Base-by-base conservation (phyloP, 1,140 invertebrate species). In the Zaprionus gabonicus region DNA sequence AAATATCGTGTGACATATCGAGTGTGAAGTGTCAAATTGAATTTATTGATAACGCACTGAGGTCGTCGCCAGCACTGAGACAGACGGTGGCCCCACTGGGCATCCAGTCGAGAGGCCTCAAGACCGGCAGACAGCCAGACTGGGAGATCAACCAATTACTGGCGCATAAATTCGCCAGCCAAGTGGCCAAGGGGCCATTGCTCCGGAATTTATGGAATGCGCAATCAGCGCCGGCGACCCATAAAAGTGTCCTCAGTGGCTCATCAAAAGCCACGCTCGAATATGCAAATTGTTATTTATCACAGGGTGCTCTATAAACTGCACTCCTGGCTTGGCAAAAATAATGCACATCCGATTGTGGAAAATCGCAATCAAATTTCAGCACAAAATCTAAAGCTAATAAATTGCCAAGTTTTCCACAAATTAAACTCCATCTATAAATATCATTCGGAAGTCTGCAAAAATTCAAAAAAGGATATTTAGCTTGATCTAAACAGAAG, bases 1-100 rank as follows among this genome's bases (percentile, higher is more conserved):
- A 67, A 87, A 80, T 92, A 92, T 92, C 91, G 82, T 85, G 84
- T 92, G 91, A 92, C 91, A 92, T 92, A 92, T 92, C 91, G 82
- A 91, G 91, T 92, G 91, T 92, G 91, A 92, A 92, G 81, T 92
- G 91, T 92, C 91, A 92, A 91, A 91, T 92, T 92, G 82, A 92
- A 92, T 92, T 92, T 92, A 92, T 92, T 92, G 91, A 92, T 92
- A 92, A 92, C 82, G 76, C 71, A 66, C 55, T 82, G 91, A 91
- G 80, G 76, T 85, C 81, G 71, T 68, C 44, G 53, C 55, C 20
- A 20, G 20, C 46, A 23, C 17, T 20, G 27, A 12, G 20, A 51
- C 73, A 12, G 20, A 51, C 73, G 34, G 56, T 69, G 71, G 65
- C 65, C 71, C 17, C 63, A 38, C 3, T 41, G 13, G 7, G 44